These are phyloP conservation scores for Myiopsitta monachus DNA, from an alignment of 2,113 vertebrate genomes.

Conservation along the genomic window DNA sequence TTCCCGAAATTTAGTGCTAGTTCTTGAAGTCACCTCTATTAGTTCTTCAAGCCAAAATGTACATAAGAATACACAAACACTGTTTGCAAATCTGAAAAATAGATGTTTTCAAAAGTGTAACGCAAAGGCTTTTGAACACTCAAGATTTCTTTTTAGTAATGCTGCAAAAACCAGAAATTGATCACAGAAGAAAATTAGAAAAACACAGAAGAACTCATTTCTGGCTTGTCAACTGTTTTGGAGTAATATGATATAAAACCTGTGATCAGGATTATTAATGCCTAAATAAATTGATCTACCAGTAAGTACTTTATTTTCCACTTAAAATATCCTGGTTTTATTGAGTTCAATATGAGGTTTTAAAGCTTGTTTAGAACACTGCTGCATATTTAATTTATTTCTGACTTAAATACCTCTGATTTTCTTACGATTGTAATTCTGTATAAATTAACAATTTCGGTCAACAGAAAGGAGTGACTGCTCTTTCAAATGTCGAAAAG, in stretches of 20 bases:
- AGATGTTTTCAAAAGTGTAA: not conserved
- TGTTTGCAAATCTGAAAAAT: not conserved
- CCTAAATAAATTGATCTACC: not conserved
- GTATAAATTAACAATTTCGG: not conserved
- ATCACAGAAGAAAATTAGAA: not conserved
- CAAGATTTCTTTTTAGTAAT: not conserved
- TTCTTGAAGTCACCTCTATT: not conserved
- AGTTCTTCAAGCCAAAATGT: not conserved
- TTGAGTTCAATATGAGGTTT: not conserved
- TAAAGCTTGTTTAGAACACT: not conserved
- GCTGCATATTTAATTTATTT: not conserved
- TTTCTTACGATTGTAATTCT: not conserved
- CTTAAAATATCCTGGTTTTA: not conserved
- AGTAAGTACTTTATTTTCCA: not conserved
- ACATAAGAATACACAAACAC: not conserved
- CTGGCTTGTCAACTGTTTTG: not conserved
- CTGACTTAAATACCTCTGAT: not conserved
- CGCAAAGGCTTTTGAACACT: not conserved
- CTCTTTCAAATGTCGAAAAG: not conserved
- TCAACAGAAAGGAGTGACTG: not conserved
- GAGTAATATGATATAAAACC: not conserved
- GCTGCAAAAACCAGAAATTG: not conserved
- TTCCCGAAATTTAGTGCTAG: not conserved
- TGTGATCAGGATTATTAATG: not conserved
- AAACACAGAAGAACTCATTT: not conserved